Evolutionary conservation across 2,888 invertebrate species (phyloP), one percentile per base, ranked within the genome.

Genomic region (Cryptosula pallasiana): DNA sequence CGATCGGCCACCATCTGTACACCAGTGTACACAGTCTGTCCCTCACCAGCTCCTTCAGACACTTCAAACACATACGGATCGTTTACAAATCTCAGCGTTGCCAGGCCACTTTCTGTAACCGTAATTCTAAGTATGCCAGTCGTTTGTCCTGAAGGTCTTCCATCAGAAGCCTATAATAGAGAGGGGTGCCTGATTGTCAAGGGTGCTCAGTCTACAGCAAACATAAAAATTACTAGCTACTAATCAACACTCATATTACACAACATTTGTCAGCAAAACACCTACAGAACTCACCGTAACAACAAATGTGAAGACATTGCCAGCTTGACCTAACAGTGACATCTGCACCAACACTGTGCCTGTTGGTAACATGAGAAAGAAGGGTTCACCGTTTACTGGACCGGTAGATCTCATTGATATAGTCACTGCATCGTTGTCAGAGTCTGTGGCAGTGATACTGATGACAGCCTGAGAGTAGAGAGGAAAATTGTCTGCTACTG

Each of bases 381-480:
- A 55, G n/a, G 16, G 55, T 5, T 20, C 16, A 55, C 55, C 55
- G 55, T 25, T 27, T 25, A 69, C 55, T 36, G 20, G 9, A 23
- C 55, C 45, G 45, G 16, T 25, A 20, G 34, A 20, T 20, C 69
- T 34, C 35, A 36, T 57, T 23, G 25, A 71, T 23, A n/a, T n/a
- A n/a, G 20, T 2, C 2, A 71, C 69, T 25, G 69, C 35, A 20
- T 75, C 76, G 63, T 55, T 63, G 69, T 76, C 76, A 3, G 25
- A 1, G 69, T 76, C 76, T 20, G 72, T 57, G 32, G 76, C 76
- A 13, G 58, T 34, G 25, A 76, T 55, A 23, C 25, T 55, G 23
- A 16, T 23, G 23, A 55, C 55, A n/a, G n/a, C n/a, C 55, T 13
- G 55, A 3, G 55, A 13, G 23, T 55, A 55, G 13, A 55, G 3